These are phyloP conservation scores for Hepsetus odoe DNA, from an alignment of 2,113 vertebrate species.

Conservation along the genomic window DNA sequence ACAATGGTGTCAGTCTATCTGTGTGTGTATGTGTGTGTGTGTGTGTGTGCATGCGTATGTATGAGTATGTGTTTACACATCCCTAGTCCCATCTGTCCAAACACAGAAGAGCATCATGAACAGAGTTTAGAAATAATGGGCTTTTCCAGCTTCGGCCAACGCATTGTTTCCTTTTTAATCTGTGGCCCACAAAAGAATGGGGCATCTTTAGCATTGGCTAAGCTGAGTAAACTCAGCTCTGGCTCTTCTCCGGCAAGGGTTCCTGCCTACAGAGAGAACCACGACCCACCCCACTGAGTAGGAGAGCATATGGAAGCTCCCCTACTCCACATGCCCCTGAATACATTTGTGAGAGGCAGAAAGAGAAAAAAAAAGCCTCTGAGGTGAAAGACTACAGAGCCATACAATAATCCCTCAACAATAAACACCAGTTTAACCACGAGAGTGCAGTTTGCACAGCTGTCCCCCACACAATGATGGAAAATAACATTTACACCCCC, in stretches of 20 bases:
- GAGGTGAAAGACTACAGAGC: slow-evolving; percentile 47
- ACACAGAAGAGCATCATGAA: slow-evolving; percentile 48
- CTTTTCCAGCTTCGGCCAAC: slow-evolving; percentile 44
- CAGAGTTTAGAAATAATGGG: slow-evolving; percentile 44
- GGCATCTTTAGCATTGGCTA: slow-evolving; percentile 41
- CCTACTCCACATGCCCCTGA: slow-evolving; percentile 38
- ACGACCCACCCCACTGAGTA: slow-evolving; percentile 27
- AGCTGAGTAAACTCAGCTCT: slow-evolving; percentile 41
- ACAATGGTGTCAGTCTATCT: slow-evolving; percentile 33
- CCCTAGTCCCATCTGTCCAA: slow-evolving; percentile 55
- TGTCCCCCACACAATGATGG: slow-evolving; percentile 56
- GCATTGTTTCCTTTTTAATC: slow-evolving; percentile 54
- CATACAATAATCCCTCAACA: slow-evolving; percentile 60
- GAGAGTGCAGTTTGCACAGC: slow-evolving; percentile 61
- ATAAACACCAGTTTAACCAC: slow-evolving; percentile 58
- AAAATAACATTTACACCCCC: slow-evolving; percentile 62
- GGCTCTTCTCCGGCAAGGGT: slow-evolving; percentile 22
- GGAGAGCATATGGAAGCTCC: slow-evolving; percentile 16
- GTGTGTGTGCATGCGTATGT: slow-evolving; percentile 36
- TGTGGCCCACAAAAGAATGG: slow-evolving; percentile 39
- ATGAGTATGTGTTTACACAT: slow-evolving; percentile 46
- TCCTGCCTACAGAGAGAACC: slow-evolving; percentile 32
- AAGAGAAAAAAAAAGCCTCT: slow-evolving; percentile 14
- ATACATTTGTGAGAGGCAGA: slow-evolving; percentile 35
- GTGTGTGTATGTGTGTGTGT: slow-evolving; percentile 38